Percentiles rank a stretch among this genome's conserved stretches.
Conservation (phyloP, 2,888 invertebrate genomes). For the Conus canariensis region DNA sequence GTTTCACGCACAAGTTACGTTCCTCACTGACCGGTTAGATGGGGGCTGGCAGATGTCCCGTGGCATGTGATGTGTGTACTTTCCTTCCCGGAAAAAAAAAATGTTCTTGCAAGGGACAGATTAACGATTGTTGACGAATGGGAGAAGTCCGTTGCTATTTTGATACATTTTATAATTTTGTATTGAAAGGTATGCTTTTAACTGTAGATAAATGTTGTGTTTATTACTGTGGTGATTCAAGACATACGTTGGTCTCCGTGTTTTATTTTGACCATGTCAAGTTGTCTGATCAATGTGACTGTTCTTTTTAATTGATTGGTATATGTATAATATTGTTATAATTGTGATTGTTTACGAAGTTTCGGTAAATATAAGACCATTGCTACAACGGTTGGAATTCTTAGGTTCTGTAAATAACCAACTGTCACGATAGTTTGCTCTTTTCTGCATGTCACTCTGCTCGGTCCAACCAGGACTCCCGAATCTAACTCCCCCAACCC, state of each 20-base stretch:
- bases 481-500: no score
- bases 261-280: no score
- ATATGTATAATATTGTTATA: no score
- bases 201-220: not conserved
- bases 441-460: no score
- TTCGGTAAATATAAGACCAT: no score
- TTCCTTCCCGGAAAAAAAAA: not conserved
- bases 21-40: not conserved
- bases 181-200: not conserved
- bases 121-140: not conserved
- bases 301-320: no score
- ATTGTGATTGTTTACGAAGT: no score
- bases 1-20: conserved; percentile 22
- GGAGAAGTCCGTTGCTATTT: not conserved
- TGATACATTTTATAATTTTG: conserved; percentile 28
- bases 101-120: not conserved
- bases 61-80: not conserved
- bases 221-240: not conserved
- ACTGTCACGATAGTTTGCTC: no score
- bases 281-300: no score
- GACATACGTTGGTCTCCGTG: not conserved
- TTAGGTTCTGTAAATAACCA: no score
- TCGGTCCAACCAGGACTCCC: no score
- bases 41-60: not conserved
- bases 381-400: no score